Base-by-base conservation (phyloP, 64 coral and sea anemone genomes). In the Pachyseris speciosa region DNA sequence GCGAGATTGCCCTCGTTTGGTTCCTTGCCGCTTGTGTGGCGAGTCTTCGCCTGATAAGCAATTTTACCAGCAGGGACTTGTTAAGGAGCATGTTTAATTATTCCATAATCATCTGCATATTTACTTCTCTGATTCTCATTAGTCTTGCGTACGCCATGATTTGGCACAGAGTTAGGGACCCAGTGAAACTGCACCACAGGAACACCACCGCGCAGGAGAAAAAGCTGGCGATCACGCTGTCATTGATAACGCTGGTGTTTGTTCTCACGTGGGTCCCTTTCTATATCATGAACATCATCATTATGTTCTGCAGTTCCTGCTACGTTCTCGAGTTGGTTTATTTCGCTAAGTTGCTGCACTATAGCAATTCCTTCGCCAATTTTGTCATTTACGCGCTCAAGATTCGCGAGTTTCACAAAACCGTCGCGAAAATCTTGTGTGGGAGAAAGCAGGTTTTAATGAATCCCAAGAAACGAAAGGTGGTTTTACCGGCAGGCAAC, bases 341-440 rank as follows among this genome's bases (percentile, higher is more conserved):
- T 69, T 84, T 67, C 36, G 68, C 78, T 26, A 92, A 92, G 64
- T 83, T 92, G 7, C 71, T 92, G 27, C 89, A 92, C 41, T 92
- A 84, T 64, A 92, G 89, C 36, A 92, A 92, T 41, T 92, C 89
- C 0, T 84, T 92, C 17, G 89, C 79, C 12, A 92, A 92, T 65
- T 80, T 92, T 20, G 44, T 92, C 29, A 84, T 92, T 19, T 92
- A 92, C 37, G 83, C 78, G 28, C 79, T 92, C 25, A 83, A 83
- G 65, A 92, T 92, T 74, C 77, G 69, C 24, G 80, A 92, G 20
- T 92, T 92, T 50, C 80, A 59, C 22, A 50, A 74, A 9, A 92
- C 89, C 8, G 78, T 92, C 29, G 0, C 63, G 4, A 43, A 52
- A 13, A 29, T 92, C 7, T 92, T 92, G 65, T 74, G 78, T 15